phyloP scores from a whole-genome alignment of 1,140 invertebrate genomes.

The Nasonia longicornis region DNA sequence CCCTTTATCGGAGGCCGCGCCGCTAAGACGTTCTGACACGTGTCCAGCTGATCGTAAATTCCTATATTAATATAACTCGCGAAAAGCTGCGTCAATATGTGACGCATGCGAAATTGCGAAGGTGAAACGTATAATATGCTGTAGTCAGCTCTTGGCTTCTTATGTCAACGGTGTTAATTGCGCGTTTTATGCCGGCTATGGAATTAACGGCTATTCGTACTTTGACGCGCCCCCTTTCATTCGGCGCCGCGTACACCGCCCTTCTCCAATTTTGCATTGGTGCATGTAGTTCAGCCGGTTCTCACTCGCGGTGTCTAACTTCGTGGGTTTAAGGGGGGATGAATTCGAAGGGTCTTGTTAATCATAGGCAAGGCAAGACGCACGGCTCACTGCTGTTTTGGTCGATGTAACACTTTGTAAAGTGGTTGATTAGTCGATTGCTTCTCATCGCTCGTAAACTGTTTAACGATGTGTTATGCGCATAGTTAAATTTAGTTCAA shows the following conservation, averaged over 20 bases:
- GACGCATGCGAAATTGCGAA: neutral
- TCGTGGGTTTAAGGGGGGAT: neutral
- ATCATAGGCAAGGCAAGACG: neutral
- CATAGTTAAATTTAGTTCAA: neutral
- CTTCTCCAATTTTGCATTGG: neutral
- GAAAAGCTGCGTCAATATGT: neutral
- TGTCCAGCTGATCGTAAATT: neutral
- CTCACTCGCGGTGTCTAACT: neutral
- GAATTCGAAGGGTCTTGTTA: neutral
- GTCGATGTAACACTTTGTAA: neutral
- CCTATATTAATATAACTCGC: neutral
- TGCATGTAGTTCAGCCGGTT: neutral
- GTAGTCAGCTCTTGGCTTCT: neutral
- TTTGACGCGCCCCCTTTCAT: neutral
- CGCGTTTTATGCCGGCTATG: neutral
- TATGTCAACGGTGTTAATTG: neutral
- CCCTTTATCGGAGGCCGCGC: neutral
- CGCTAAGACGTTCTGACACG: constrained; percentile 1
- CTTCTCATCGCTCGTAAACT: neutral
- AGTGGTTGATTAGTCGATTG: neutral
- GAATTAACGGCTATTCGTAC: constrained; percentile 18
- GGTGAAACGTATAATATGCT: neutral
- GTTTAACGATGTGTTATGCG: neutral
- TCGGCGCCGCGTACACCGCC: neutral
- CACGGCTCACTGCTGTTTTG: neutral